Evolutionary conservation across 2,113 vertebrate species (phyloP), one percentile per base, ranked within the genome.

Genomic region (Albula glossodonta): DNA sequence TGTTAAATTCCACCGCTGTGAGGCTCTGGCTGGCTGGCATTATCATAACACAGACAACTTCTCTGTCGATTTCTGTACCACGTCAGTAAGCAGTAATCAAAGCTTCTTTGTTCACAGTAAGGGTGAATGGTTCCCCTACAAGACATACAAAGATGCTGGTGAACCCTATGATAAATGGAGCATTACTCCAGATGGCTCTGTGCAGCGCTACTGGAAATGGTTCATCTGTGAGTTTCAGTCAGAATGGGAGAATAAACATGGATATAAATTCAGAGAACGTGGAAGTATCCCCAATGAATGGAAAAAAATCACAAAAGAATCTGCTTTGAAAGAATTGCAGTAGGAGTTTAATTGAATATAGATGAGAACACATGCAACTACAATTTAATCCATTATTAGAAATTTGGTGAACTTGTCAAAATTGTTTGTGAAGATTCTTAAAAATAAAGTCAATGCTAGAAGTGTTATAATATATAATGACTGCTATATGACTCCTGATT

Each of bases 11-110:
- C 31, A 41, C 31, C 31, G 31, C 31, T 41, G 31, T 41, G 31
- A 41, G 31, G 31, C 31, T 41, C 31, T 2, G 5, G 2, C 0
- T 0, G 84, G 90, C 2, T 0, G 0, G 0, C 1, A 0, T 0
- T 92, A 88, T 87, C 0, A 11, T 0, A 0, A 12, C 0, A 91
- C 91, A 1, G 3, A 90, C 0, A 0, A 91, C 0, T 87, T 94
- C 22, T 0, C 0, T 1, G 86, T 85, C 10, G 86, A 92, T 0
- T 90, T 49, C 66, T 95, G 93, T 82, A 90, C 94, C 1, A 93
- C 31, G 5, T 0, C 0, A 0, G 91, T 94, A 5, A 81, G 85
- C 60, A 94, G 93, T 1, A 0, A 90, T 0, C 0, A 0, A 0
- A 0, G 0, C 0, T 84, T 95, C 0, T 41, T 41, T 41, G 2